These are phyloP conservation scores for Scaptomyza reducta DNA, from an alignment of 2,888 invertebrate species.

Conservation along the genomic window DNA sequence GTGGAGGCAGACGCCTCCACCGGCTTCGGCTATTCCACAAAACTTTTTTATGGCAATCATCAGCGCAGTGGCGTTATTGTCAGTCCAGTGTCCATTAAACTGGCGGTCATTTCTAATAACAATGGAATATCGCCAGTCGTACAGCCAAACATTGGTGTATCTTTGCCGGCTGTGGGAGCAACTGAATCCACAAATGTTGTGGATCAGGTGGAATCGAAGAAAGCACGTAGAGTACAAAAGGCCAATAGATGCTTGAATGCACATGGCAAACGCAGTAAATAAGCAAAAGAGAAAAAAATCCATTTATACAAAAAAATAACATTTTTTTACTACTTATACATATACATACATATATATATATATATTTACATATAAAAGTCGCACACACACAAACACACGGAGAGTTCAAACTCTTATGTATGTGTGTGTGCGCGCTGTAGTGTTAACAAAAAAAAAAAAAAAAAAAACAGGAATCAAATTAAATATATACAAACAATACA, in stretches of 20 bases:
- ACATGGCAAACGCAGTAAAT: slow-evolving; percentile 84
- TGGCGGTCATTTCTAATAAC: slow-evolving; percentile 23
- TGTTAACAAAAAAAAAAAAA: slow-evolving; percentile 37
- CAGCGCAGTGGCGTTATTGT: slow-evolving; percentile 77
- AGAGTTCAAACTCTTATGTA: not conserved
- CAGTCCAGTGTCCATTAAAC: slow-evolving; percentile 71
- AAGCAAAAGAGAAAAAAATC: slow-evolving; percentile 60
- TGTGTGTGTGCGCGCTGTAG: slow-evolving; percentile 51
- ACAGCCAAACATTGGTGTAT: slow-evolving; percentile 18
- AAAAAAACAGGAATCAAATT: slow-evolving; percentile 64
- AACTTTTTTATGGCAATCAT: slow-evolving; percentile 77
- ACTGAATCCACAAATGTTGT: slow-evolving; percentile 43
- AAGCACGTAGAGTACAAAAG: slow-evolving; percentile 85
- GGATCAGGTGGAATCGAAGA: slow-evolving; percentile 81
- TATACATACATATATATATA: slow-evolving; percentile 55
- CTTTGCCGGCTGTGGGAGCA: slow-evolving; percentile 14
- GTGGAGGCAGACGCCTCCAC: slow-evolving; percentile 15
- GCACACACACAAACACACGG: slow-evolving; percentile 25
- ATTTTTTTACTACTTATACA: slow-evolving; percentile 69
- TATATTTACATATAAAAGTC: slow-evolving; percentile 57
- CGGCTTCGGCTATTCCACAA: slow-evolving; percentile 65
- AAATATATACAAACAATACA: slow-evolving; percentile 49
- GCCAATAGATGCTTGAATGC: slow-evolving; percentile 83
- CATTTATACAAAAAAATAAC: slow-evolving; percentile 50
- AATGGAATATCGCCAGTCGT: slow-evolving; percentile 1